These are phyloP conservation scores for Schrankia costaestrigalis DNA, from an alignment of 2,888 invertebrate species.

Conservation along the genomic window DNA sequence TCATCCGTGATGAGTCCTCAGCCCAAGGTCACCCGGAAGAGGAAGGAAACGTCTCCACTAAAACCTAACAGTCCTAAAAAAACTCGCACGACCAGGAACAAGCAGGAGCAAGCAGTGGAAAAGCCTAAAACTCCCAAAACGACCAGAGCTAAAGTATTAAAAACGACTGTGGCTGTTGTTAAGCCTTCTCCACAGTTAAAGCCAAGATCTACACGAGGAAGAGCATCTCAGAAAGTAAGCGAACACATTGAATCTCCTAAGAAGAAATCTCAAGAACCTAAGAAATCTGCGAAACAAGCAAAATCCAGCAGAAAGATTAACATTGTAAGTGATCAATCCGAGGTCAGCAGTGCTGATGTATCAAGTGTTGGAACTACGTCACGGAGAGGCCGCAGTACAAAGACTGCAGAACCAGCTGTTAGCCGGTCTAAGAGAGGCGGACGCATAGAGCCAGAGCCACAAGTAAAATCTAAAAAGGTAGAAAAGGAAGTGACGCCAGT, in stretches of 20 bases:
- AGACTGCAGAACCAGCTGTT: constrained; percentile 9
- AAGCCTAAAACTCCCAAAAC: constrained; percentile 40
- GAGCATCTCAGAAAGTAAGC: background rate
- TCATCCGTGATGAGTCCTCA: constrained; percentile 42
- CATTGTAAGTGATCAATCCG: background rate
- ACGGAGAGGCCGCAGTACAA: constrained; percentile 24
- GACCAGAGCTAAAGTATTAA: constrained; percentile 36
- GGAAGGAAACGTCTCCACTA: constrained; percentile 13
- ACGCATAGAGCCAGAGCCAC: too few species aligned
- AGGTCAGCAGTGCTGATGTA: constrained; percentile 4
- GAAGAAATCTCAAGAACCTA: too few species aligned
- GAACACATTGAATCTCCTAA: constrained; percentile 29
- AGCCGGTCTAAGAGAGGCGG: too few species aligned
- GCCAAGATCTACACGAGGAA: constrained; percentile 26
- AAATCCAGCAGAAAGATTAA: constrained; percentile 17
- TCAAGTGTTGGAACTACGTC: constrained; percentile 10
- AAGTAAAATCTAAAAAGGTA: constrained; percentile 13
- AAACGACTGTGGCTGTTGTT: constrained; percentile 32
- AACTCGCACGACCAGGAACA: constrained; percentile 26
- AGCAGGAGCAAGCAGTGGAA: constrained; percentile 14
- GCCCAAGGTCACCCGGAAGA: constrained; percentile 14
- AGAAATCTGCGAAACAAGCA: constrained; percentile 27
- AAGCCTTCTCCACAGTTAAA: constrained; percentile 49
- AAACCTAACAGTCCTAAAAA: constrained; percentile 19
- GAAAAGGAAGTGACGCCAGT: constrained; percentile 12